Percentiles rank a stretch among this genome's conserved stretches.
phyloP scores from a whole-genome alignment of 2,888 invertebrate species.

The Drosophila formosana region DNA sequence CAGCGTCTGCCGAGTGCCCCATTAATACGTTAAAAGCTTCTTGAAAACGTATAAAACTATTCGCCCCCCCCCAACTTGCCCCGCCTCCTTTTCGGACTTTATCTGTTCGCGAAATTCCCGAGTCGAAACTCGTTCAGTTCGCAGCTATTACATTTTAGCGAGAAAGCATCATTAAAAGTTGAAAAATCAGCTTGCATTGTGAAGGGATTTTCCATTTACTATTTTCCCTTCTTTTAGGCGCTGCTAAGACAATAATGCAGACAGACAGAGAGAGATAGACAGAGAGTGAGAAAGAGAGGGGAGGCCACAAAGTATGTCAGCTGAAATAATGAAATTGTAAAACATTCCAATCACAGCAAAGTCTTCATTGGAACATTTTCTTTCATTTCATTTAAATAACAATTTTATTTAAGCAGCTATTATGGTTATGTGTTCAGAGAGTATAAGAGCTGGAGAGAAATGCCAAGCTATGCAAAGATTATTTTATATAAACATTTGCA shows the following conservation, averaged over 20 bases:
- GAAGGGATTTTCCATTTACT: constrained; percentile 44
- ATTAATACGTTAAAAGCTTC: constrained; percentile 80
- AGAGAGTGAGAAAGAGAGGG: background rate
- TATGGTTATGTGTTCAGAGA: background rate
- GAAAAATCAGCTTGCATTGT: constrained; percentile 67
- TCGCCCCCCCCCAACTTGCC: constrained; percentile 13
- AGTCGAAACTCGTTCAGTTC: constrained; percentile 14
- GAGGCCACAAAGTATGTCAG: constrained; percentile 24
- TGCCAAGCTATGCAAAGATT: background rate
- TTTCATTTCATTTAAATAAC: background rate
- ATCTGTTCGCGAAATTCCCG: constrained; percentile 4
- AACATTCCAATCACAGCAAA: constrained; percentile 14
- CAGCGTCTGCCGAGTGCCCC: constrained; percentile 62
- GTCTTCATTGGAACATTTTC: background rate
- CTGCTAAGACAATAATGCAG: constrained; percentile 13
- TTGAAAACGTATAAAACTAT: constrained; percentile 78
- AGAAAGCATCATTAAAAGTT: constrained; percentile 74
- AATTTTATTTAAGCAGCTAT: background rate
- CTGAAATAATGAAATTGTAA: constrained; percentile 11
- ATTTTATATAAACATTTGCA: too few relatives aligned
- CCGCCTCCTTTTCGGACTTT: background rate
- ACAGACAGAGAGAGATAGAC: background rate
- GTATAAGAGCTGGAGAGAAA: background rate
- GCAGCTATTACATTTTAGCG: constrained; percentile 47
- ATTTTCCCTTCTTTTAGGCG: constrained; percentile 8